Percentiles rank a stretch among this genome's conserved stretches.
phyloP scores from a whole-genome alignment of 2,888 invertebrate species.

The Fragum sueziense region DNA sequence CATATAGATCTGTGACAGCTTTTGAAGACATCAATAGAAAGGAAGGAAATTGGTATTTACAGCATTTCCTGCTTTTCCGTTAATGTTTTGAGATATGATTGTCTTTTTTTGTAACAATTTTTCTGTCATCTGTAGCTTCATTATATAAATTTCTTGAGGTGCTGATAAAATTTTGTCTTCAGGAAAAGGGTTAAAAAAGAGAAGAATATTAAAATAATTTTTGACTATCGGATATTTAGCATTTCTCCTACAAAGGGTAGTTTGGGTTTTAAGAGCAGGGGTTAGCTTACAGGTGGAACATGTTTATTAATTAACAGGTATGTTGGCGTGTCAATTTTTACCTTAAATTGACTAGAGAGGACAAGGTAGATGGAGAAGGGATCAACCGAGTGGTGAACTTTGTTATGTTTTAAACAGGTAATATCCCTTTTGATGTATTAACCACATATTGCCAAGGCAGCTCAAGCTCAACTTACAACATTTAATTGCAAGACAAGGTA shows the following conservation, averaged over 20 bases:
- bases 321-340: conserved; percentile 4
- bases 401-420: background rate
- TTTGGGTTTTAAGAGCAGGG: conserved; percentile 2
- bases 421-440: conserved; percentile 11
- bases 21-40: background rate
- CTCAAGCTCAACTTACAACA: background rate
- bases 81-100: background rate
- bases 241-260: too few species aligned
- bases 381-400: background rate
- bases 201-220: too few species aligned
- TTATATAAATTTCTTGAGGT: background rate
- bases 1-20: background rate
- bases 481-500: background rate
- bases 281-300: conserved; percentile 18
- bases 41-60: background rate
- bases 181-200: too few species aligned
- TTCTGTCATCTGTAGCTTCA: background rate
- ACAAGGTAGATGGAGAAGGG: background rate
- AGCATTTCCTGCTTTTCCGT: background rate
- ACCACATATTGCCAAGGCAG: background rate
- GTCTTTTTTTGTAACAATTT: background rate
- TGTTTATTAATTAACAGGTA: conserved; percentile 23
- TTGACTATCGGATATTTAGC: too few species aligned
- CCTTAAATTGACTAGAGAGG: background rate
- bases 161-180: too few species aligned